Conservation (phyloP, 2,888 invertebrate species). For the Acrocyrtus sp. region DNA sequence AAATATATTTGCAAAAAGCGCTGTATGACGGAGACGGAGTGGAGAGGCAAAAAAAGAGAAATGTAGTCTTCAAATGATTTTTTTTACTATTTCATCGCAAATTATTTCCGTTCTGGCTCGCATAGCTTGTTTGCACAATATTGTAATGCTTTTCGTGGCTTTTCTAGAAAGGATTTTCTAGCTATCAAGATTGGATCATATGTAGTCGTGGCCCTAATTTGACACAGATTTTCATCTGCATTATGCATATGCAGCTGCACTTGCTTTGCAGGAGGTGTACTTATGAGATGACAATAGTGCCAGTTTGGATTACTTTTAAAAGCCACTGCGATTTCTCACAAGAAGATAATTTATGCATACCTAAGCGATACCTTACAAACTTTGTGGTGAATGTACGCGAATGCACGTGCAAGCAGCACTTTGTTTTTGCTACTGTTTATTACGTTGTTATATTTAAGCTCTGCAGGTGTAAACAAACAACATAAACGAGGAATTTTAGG, state of each 20-base stretch:
- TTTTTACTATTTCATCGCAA: constrained; percentile 20
- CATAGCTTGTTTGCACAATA: constrained; percentile 8
- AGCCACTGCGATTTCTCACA: no score
- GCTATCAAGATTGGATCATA: not conserved
- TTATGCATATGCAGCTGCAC: not conserved
- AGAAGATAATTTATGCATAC: no score
- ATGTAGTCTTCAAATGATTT: constrained; percentile 4
- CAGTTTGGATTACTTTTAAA: not conserved
- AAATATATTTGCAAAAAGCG: constrained; percentile 12
- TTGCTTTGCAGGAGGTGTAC: not conserved
- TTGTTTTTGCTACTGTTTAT: no score
- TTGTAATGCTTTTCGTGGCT: constrained; percentile 1
- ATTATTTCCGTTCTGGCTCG: constrained; percentile 19
- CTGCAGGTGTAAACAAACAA: no score
- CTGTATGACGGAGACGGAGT: no score
- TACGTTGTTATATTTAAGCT: no score
- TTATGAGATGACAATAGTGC: not conserved
- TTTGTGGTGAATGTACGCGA: no score
- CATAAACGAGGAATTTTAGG: not conserved
- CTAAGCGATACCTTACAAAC: no score
- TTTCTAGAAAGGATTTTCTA: not conserved
- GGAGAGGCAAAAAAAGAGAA: no score
- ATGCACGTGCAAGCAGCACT: no score
- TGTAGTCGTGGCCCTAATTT: not conserved
- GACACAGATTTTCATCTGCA: not conserved